phyloP scores from a whole-genome alignment of 2,888 invertebrate species.

The Nebria brevicollis region DNA sequence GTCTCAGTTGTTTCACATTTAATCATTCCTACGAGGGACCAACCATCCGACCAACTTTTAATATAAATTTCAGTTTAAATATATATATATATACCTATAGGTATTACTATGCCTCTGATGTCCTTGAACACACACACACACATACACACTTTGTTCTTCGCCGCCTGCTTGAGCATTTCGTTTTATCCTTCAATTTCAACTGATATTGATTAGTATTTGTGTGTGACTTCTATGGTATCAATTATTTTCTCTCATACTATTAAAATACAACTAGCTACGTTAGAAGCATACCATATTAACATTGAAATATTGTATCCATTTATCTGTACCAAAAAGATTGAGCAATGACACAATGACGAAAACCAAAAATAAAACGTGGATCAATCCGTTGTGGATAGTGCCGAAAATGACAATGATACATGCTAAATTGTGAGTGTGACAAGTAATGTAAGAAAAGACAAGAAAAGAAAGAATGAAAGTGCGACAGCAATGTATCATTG shows the following conservation, averaged over 20 bases:
- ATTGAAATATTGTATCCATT: too few relatives aligned
- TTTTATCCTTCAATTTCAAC: not conserved
- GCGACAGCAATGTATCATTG: slow-evolving; percentile 59
- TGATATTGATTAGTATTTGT: not conserved
- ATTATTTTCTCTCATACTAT: too few relatives aligned
- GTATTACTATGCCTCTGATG: not conserved
- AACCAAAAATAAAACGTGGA: not conserved
- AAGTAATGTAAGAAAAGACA: too few relatives aligned
- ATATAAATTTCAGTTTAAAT: not conserved
- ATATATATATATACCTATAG: not conserved
- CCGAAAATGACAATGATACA: slow-evolving; percentile 23
- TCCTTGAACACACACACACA: too few relatives aligned
- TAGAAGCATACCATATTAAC: too few relatives aligned
- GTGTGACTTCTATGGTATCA: not conserved
- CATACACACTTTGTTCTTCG: not conserved
- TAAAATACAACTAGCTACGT: too few relatives aligned
- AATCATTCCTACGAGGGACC: not conserved
- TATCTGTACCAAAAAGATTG: too few relatives aligned
- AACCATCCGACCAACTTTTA: not conserved
- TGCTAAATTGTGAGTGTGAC: not conserved
- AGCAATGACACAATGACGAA: not conserved
- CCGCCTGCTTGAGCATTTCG: not conserved
- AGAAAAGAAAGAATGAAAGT: not conserved
- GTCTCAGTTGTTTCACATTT: not conserved
- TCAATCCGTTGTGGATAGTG: not conserved